Base-by-base conservation (phyloP, 2,888 invertebrate genomes). In the Sarcophaga carnaria region DNA sequence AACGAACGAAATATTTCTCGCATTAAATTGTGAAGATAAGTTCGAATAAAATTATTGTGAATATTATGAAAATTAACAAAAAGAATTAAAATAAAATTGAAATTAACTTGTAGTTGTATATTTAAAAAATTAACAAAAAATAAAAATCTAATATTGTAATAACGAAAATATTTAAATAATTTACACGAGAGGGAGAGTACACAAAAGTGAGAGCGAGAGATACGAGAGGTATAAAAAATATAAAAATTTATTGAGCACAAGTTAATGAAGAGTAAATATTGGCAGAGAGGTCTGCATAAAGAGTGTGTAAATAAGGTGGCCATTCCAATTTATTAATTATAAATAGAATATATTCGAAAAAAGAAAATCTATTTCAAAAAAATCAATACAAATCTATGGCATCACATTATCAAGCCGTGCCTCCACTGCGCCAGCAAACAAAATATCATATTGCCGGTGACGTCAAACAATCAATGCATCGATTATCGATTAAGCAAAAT, bases 1-100 rank as follows among this genome's bases (percentile, higher is more conserved):
- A 47, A 85, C 66, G 27, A 80, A 82, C 54, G 54, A 82, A 88
- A 85, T 85, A 88, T 77, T 85, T 85, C 80, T 80, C 83, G 60
- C 89, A 89, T 78, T 88, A 89, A 89, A 90, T 67, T 89, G 88
- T 90, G 90, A 90, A 85, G 87, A 88, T 90, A 89, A 87, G 84
- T 87, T 86, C 66, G 63, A 87, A 81, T 80, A 64, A 71, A 74
- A 80, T 37, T 70, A 63, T 59, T 4, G 22, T 64, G 70, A 76
- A 84, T 66, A 79, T 72, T 75, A 69, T 72, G 75, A 75, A 71
- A 62, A 76, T 45, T 49, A 80, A 83, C 76, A 25, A 17, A 71
- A 71, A 62, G 60, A 80, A 79, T 81, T 83, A 63, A 79, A 75
- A 83, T 79, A 83, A 80, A 88, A 77, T 78, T 66, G 5, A 54